Evolutionary conservation across 2,888 invertebrate species (phyloP).

Genomic region (Clusia tigrina): DNA sequence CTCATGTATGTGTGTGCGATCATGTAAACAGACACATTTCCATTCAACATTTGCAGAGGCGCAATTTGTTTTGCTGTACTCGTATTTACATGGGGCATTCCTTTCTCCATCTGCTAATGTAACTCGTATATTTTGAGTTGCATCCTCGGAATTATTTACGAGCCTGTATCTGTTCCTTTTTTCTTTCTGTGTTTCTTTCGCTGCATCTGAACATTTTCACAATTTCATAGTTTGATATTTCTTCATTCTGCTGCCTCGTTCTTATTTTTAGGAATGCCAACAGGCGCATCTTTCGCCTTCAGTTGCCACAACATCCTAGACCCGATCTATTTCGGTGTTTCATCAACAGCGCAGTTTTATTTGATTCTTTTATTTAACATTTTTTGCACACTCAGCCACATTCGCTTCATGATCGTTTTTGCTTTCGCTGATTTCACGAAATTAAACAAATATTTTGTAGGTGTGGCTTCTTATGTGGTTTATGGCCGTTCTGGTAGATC

Average conservation of each 20-base stretch:
- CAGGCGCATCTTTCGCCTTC: conserved; percentile 36
- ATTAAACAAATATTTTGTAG: conserved; percentile 51
- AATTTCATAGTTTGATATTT: neutral
- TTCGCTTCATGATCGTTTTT: neutral
- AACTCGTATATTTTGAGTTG: too few relatives aligned
- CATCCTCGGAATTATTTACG: too few relatives aligned
- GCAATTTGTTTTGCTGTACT: too few relatives aligned
- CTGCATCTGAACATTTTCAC: too few relatives aligned
- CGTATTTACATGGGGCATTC: too few relatives aligned
- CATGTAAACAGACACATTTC: too few relatives aligned
- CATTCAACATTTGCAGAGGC: too few relatives aligned
- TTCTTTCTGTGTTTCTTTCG: too few relatives aligned
- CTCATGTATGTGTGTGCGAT: too few relatives aligned
- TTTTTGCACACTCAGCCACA: conserved; percentile 19
- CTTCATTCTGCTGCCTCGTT: conserved; percentile 18
- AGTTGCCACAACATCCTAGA: conserved; percentile 56
- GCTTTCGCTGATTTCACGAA: conserved; percentile 16
- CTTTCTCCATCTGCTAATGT: too few relatives aligned
- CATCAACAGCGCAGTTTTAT: conserved; percentile 24
- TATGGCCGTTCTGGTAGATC: conserved; percentile 58
- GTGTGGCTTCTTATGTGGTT: conserved; percentile 46
- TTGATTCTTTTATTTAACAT: conserved; percentile 2
- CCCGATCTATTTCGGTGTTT: conserved; percentile 54
- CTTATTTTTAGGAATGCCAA: conserved; percentile 40
- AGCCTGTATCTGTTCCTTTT: too few relatives aligned